Percentiles rank a stretch among this genome's conserved stretches.
These are phyloP conservation scores for Phrynosoma platyrhinos DNA, from an alignment of 2,113 vertebrate species.

Conservation along the genomic window DNA sequence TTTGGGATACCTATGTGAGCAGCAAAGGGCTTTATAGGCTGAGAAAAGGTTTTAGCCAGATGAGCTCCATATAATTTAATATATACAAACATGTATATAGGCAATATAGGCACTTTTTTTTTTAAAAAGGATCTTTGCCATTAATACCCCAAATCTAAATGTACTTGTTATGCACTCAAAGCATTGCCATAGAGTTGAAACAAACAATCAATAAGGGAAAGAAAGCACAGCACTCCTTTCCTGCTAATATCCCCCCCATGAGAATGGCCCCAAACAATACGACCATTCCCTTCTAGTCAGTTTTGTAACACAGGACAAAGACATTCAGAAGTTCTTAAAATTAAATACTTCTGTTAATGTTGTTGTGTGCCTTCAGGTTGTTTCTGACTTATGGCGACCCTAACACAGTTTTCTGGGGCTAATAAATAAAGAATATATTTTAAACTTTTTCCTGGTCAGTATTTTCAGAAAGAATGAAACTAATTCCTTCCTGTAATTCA, in stretches of 20 bases:
- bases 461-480: too few relatives aligned
- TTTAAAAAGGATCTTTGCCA: slow-evolving; percentile 39
- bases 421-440: too few relatives aligned
- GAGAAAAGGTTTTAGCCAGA: too few relatives aligned
- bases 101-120: slow-evolving; percentile 11
- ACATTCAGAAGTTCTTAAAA: not conserved
- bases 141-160: not conserved
- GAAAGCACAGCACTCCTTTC: not conserved
- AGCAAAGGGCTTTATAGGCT: too few relatives aligned
- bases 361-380: too few relatives aligned
- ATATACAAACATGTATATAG: slow-evolving; percentile 9
- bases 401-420: too few relatives aligned
- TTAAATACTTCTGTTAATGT: too few relatives aligned
- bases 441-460: too few relatives aligned
- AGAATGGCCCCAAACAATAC: not conserved
- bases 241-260: not conserved
- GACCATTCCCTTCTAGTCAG: not conserved
- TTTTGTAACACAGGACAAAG: not conserved
- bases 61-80: not conserved
- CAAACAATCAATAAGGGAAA: not conserved
- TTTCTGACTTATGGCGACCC: too few relatives aligned
- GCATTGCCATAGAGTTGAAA: not conserved
- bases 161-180: not conserved
- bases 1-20: too few relatives aligned
- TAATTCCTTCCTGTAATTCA: too few relatives aligned